Evolutionary conservation across 1,140 invertebrate genomes (phyloP).

Genomic region (Drosophila albomicans): DNA sequence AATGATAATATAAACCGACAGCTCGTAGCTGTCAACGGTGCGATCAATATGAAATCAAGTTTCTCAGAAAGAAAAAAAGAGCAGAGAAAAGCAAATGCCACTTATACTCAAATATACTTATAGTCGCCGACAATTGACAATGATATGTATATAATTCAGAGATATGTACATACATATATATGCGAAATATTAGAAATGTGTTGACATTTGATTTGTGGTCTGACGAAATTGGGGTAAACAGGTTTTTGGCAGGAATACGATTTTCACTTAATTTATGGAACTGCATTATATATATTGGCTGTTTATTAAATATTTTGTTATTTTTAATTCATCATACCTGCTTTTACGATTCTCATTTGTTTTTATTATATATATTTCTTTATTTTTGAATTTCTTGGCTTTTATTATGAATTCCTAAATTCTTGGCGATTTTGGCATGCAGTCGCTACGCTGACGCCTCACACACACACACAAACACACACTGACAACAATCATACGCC

Average conservation of each 20-base stretch:
- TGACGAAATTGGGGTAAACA: conserved; percentile 5
- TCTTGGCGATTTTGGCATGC: conserved; percentile 11
- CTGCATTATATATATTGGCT: conserved; percentile 1
- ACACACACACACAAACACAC: not conserved
- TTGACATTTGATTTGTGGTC: conserved; percentile 22
- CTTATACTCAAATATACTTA: not conserved
- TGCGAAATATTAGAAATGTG: conserved; percentile 2
- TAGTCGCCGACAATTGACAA: conserved; percentile 7
- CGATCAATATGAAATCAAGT: conserved; percentile 39
- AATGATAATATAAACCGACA: conserved; percentile 33
- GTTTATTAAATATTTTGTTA: not conserved
- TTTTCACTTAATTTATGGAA: not conserved
- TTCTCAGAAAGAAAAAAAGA: not conserved
- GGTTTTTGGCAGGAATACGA: conserved; percentile 5
- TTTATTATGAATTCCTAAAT: not conserved
- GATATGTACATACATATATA: not conserved
- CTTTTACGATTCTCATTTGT: not conserved
- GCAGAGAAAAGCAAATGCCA: not conserved
- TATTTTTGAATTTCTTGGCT: not conserved
- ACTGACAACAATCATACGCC: conserved; percentile 24
- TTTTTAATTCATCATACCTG: conserved; percentile 8
- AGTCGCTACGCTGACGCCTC: conserved; percentile 10
- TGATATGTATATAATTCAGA: not conserved
- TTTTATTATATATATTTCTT: not conserved
- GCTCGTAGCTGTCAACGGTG: conserved; percentile 33